Conservation (phyloP, 30 jellyfish, hydroid and myxozoan species). For the Phacellophora camtschatica region DNA sequence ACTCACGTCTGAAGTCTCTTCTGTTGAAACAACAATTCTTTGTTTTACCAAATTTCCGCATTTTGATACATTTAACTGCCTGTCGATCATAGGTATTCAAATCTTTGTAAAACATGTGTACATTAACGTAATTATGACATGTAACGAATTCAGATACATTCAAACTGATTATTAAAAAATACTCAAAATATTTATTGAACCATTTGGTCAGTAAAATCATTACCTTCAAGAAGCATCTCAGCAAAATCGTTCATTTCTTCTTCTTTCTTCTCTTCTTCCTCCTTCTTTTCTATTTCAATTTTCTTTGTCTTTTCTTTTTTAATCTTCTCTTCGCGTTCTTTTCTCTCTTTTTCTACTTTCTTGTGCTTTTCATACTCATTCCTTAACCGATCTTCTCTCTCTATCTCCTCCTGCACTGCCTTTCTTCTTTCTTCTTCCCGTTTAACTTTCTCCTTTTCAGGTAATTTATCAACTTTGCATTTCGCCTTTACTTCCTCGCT, state of each 20-base stretch:
- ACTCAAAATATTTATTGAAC: background rate
- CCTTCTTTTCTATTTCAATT: constrained; percentile 42
- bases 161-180: background rate
- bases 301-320: constrained; percentile 2
- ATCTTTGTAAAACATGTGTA: too few species aligned
- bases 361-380: constrained; percentile 24
- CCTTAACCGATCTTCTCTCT: constrained; percentile 54
- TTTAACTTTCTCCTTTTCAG: constrained; percentile 27
- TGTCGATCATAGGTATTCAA: too few species aligned
- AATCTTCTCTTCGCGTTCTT: constrained; percentile 29
- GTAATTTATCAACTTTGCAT: background rate
- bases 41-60: too few species aligned
- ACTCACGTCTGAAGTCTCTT: too few species aligned
- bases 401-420: constrained; percentile 39
- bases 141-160: background rate
- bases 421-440: constrained; percentile 55
- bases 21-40: too few species aligned
- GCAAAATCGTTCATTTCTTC: constrained; percentile 88
- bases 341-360: constrained; percentile 38
- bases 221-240: constrained; percentile 94
- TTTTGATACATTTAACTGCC: too few species aligned
- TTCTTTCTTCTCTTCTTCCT: constrained; percentile 29
- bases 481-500: constrained; percentile 2
- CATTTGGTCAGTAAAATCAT: too few species aligned
- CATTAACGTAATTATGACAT: too few species aligned